Percentiles rank a stretch among this genome's conserved stretches.
These are phyloP conservation scores for Patella pellucida DNA, from an alignment of 2,888 invertebrate species.

Conservation along the genomic window DNA sequence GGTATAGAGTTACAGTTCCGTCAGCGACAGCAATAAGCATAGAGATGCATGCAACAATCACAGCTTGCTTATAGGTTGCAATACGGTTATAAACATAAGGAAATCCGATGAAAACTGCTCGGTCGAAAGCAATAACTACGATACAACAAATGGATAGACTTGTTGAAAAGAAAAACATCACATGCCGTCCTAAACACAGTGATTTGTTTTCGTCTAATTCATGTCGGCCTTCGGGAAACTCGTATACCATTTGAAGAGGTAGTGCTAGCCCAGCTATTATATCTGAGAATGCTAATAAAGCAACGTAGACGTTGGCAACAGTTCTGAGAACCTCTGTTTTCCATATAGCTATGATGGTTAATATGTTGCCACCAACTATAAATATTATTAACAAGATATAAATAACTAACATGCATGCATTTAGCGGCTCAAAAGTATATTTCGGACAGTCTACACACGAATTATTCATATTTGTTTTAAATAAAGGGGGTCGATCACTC, in stretches of 20 bases:
- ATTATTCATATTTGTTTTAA: neutral
- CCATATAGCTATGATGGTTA: neutral
- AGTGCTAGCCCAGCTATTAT: neutral
- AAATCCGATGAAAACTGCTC: neutral
- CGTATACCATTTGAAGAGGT: neutral
- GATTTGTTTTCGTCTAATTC: neutral
- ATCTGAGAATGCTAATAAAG: neutral
- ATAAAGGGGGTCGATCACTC: too few relatives aligned
- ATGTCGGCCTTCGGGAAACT: neutral
- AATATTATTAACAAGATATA: neutral
- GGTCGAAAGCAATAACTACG: neutral
- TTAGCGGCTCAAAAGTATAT: neutral
- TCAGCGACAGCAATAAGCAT: neutral
- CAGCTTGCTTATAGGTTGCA: neutral
- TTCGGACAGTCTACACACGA: neutral
- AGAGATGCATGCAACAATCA: neutral
- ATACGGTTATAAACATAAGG: neutral
- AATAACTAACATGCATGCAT: neutral
- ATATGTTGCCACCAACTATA: neutral
- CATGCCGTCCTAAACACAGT: neutral
- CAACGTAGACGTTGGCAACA: neutral
- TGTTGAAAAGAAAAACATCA: neutral
- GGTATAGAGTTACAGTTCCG: neutral
- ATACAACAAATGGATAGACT: neutral
- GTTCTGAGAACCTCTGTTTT: neutral